Evolutionary conservation across 2,113 vertebrate species (phyloP).

Genomic region (Dendropsophus ebraccatus): DNA sequence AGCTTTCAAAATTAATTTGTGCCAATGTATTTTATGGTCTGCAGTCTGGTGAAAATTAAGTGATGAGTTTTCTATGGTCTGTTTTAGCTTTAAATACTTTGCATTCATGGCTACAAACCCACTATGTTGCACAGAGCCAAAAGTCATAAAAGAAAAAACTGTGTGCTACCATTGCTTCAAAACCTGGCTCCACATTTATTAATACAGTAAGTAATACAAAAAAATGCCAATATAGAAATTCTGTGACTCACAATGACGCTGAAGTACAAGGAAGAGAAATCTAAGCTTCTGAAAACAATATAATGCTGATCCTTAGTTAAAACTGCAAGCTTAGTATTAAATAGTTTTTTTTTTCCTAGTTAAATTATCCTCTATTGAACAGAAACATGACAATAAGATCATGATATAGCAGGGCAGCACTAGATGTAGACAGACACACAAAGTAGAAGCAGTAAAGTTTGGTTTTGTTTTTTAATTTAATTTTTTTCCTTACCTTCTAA

Average conservation of each 20-base stretch:
- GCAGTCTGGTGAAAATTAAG: conserved; percentile 50
- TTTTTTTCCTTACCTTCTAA: too few species aligned
- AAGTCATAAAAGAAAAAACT: conserved; percentile 30
- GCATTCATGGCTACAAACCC: conserved; percentile 29
- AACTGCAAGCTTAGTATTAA: too few species aligned
- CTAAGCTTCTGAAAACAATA: background rate
- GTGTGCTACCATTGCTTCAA: conserved; percentile 14
- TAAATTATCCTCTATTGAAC: too few species aligned
- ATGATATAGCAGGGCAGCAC: too few species aligned
- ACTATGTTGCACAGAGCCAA: conserved; percentile 35
- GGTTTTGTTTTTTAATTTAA: too few species aligned
- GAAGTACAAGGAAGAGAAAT: background rate
- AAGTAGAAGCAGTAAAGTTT: too few species aligned
- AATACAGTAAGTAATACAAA: background rate
- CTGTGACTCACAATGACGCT: background rate
- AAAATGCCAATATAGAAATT: background rate
- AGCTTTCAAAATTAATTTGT: conserved; percentile 31
- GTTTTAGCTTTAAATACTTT: conserved; percentile 32
- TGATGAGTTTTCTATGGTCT: conserved; percentile 51
- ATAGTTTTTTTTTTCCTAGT: background rate
- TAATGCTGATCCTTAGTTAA: background rate
- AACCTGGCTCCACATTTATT: background rate
- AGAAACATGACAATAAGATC: too few species aligned
- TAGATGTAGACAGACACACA: too few species aligned
- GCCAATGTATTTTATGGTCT: background rate